A percentile compares a stretch with the other conserved stretches of the same genome.
Evolutionary conservation across 2,797 vertebrate genomes (phyloP).

Genomic region (Pantherophis vulpinus): DNA sequence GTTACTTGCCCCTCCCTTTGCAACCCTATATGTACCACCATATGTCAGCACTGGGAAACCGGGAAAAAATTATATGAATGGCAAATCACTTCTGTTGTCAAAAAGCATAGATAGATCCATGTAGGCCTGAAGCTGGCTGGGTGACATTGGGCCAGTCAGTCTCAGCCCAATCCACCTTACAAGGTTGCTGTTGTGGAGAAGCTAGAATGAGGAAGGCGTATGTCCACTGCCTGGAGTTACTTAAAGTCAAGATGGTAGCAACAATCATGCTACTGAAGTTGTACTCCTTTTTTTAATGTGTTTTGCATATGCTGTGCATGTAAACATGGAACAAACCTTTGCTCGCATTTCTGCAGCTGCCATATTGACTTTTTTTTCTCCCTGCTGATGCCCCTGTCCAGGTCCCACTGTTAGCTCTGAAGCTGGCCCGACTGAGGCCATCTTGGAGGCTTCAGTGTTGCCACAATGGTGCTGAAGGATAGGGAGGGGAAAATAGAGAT

Average conservation of each 20-base stretch:
- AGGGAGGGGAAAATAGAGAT: too few species aligned
- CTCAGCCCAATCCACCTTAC: background rate
- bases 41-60: background rate
- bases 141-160: background rate
- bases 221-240: background rate
- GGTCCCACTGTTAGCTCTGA: too few species aligned
- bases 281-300: background rate
- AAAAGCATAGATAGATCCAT: background rate
- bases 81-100: background rate
- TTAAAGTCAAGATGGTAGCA: background rate
- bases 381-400: too few species aligned
- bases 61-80: background rate
- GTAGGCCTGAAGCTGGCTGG: background rate
- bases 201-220: background rate
- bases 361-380: background rate
- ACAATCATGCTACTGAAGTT: background rate
- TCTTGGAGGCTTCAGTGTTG: too few species aligned
- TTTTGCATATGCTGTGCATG: background rate
- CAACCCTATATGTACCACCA: background rate
- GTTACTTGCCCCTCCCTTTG: background rate
- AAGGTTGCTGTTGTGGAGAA: background rate
- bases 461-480: too few species aligned
- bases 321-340: background rate
- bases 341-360: background rate
- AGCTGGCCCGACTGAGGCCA: too few species aligned